Base-by-base conservation (phyloP, 1,140 invertebrate genomes). In the Psix sp. region DNA sequence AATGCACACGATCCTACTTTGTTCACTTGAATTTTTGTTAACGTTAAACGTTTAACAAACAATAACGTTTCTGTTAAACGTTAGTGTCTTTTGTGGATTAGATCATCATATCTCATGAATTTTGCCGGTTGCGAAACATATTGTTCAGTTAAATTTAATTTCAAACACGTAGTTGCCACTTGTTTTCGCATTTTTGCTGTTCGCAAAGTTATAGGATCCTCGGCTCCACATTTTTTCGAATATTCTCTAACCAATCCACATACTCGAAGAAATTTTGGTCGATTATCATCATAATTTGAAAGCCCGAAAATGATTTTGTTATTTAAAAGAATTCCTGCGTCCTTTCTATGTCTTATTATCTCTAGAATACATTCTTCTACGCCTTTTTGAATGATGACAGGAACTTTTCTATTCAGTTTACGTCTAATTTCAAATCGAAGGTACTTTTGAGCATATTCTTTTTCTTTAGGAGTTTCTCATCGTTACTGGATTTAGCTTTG, bases 281-380 rank as follows among this genome's bases (percentile, higher is more conserved):
- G 18, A 7, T 5, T 51, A 14, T 31, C 13, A 14, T 76, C 48
- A 9, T 1, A 5, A n/a, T 45, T 56, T 7, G 74, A 51, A 5
- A 76, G 0, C 5, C 49, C 74, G 52, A 76, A 76, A 21, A 76
- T 14, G 48, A 66, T 48, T 5, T 2, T 16, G 39, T 76, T 76
- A 24, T 10, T 39, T 1, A 14, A 18, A 9, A 51, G 36, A 17
- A 67, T 51, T 0, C 42, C 11, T 0, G 65, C 65, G 20, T 63
- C 29, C 0, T 35, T n/a, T 39, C 70, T 7, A 46, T 52, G 20
- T 20, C 60, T 17, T 3, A 70, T 16, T 3, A 76, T 59, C 15
- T 2, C 13, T 4, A 56, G 5, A 15, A 49, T 31, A 46, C 45
- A 15, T 0, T 46, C 11, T 48, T n/a, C 48, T 0, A 62, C 1